These are phyloP conservation scores for Apotomis capreana DNA, from an alignment of 2,888 invertebrate genomes.

Conservation along the genomic window DNA sequence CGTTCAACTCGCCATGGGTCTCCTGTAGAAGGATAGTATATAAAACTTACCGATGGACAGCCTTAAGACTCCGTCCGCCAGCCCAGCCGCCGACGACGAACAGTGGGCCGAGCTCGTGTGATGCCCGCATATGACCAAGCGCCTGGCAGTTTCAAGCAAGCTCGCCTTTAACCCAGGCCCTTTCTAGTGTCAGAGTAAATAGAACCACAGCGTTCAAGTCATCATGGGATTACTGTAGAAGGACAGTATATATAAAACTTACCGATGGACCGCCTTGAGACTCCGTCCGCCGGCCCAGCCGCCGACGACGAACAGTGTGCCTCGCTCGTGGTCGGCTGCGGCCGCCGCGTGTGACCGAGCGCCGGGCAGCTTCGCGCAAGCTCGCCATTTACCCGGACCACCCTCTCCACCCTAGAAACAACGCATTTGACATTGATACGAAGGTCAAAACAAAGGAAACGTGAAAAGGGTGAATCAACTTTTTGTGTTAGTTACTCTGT, in stretches of 20 bases:
- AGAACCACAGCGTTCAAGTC: too few relatives aligned
- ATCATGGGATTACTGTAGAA: not conserved
- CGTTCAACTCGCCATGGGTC: too few relatives aligned
- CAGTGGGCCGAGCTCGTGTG: slow-evolving; percentile 85
- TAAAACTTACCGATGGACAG: slow-evolving; percentile 84
- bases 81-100: slow-evolving; percentile 94
- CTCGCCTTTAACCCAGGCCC: too few relatives aligned
- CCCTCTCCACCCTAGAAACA: slow-evolving; percentile 25
- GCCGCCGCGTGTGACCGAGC: slow-evolving; percentile 89
- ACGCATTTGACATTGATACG: not conserved
- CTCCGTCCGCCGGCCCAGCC: slow-evolving; percentile 87
- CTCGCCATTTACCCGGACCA: slow-evolving; percentile 50
- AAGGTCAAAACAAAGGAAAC: too few relatives aligned
- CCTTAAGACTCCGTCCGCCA: slow-evolving; percentile 80
- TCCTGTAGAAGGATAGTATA: too few relatives aligned
- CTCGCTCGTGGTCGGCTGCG: slow-evolving; percentile 84
- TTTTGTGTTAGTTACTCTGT: too few relatives aligned
- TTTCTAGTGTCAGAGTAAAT: too few relatives aligned
- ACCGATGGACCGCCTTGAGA: slow-evolving; percentile 89
- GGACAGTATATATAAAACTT: slow-evolving; percentile 80
- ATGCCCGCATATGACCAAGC: slow-evolving; percentile 83
- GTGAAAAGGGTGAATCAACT: too few relatives aligned
- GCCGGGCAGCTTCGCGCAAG: slow-evolving; percentile 44
- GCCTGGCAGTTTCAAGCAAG: too few relatives aligned
- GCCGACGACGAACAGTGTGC: slow-evolving; percentile 88